Conservation (phyloP, 2,888 invertebrate species). For the Nomada ruficornis region DNA sequence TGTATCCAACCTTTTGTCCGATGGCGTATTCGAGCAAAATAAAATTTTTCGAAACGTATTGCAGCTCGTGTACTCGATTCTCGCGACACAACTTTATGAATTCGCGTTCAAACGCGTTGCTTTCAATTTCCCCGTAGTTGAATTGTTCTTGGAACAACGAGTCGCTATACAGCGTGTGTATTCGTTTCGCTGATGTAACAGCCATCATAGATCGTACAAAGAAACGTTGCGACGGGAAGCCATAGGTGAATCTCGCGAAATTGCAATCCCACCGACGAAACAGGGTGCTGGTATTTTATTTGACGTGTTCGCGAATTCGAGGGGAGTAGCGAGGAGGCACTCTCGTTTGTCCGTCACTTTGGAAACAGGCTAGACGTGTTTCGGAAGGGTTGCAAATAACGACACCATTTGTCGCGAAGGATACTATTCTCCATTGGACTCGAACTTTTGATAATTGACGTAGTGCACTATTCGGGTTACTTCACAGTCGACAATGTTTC, state of each 20-base stretch:
- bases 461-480: not conserved
- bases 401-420: not conserved
- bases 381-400: constrained; percentile 50
- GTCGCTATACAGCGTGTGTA: constrained; percentile 8
- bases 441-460: not conserved
- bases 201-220: not conserved
- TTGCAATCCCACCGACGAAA: constrained; percentile 64
- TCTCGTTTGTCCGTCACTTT: constrained; percentile 43
- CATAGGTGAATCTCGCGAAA: constrained; percentile 59
- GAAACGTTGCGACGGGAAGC: constrained; percentile 24
- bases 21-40: too few relatives aligned
- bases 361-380: constrained; percentile 19
- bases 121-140: too few relatives aligned
- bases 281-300: constrained; percentile 68
- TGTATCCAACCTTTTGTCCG: too few relatives aligned
- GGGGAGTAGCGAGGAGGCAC: not conserved
- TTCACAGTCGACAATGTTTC: not conserved
- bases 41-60: too few relatives aligned
- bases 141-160: constrained; percentile 10
- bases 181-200: constrained; percentile 13
- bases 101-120: too few relatives aligned
- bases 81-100: too few relatives aligned
- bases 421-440: not conserved
- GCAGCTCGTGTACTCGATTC: too few relatives aligned
- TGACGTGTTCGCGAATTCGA: constrained; percentile 37